Base-by-base conservation (phyloP, 92 coral and sea anemone species). In the Actinostola sp. region DNA sequence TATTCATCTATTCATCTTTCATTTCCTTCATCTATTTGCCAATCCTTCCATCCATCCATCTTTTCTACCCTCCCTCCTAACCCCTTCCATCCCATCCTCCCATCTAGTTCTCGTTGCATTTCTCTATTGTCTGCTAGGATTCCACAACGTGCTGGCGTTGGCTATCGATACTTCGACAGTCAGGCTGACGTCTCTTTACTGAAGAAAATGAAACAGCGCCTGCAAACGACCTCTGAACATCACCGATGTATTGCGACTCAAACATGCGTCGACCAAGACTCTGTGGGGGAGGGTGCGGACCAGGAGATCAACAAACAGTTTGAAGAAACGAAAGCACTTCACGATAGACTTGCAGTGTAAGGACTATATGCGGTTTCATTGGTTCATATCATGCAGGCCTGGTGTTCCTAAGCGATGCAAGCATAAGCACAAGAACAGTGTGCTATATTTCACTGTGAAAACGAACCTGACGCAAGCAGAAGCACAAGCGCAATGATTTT, bases 201-300 rank as follows among this genome's bases (percentile, higher is more conserved):
- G 26, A 95, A 94, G 95, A 94, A 76, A 57, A 84, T 94, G 89
- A 94, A 94, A 72, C 90, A 89, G 29, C 71, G 98, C 25, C 86
- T 94, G 23, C 93, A 82, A 63, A 88, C 90, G 7, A 94, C 89
- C 11, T 89, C 91, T 6, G 98, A 91, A 54, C 89, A 91, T 59
- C 98, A 94, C 65, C 81, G 89, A 23, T 67, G 75, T 58, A 87
- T 72, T 46, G 68, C 92, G 14, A 41, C 91, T 58, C 79, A 90
- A 72, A 78, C 82, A 26, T 76, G 83, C 46, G 88, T 89, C 2
- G 89, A 88, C 53, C 89, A 90, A 19, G 93, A 78, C 36, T 61
- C 85, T 38, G 75, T 89, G 13, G 81, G 83, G 52, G 90, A 90
- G 49, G 76, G 75, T 24, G 62, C 17, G n/a, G 88, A 94, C 63